phyloP scores from a whole-genome alignment of 64 coral and sea anemone species.

The Stichodactyla mertensii region DNA sequence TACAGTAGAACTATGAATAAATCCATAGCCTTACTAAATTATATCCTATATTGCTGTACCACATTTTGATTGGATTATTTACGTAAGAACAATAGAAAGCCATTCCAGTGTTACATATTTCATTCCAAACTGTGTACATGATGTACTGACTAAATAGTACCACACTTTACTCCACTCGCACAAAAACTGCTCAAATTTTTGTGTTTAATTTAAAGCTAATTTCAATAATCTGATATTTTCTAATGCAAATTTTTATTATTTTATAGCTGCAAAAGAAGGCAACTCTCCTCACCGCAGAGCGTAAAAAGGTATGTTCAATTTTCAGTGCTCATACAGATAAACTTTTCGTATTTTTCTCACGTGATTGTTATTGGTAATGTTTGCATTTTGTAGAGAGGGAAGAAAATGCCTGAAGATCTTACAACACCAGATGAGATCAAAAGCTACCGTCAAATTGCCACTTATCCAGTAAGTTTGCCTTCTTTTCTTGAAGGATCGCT shows the following conservation, averaged over 20 bases:
- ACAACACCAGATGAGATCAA: slow-evolving; percentile 79
- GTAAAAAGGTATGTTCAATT: slow-evolving; percentile 78
- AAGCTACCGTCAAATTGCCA: slow-evolving; percentile 81
- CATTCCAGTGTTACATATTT: too few relatives aligned
- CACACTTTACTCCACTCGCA: too few relatives aligned
- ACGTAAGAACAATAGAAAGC: too few relatives aligned
- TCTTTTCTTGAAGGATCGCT: too few relatives aligned
- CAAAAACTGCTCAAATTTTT: too few relatives aligned
- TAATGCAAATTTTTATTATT: neutral
- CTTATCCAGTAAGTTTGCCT: slow-evolving; percentile 75
- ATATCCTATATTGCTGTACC: too few relatives aligned
- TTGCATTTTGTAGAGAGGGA: slow-evolving; percentile 75
- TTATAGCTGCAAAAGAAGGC: slow-evolving; percentile 97
- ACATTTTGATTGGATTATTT: too few relatives aligned
- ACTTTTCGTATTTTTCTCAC: neutral
- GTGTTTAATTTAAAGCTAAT: too few relatives aligned
- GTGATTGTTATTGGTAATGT: neutral
- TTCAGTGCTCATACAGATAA: neutral
- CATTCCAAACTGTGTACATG: too few relatives aligned
- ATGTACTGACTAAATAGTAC: too few relatives aligned
- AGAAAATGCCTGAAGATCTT: slow-evolving; percentile 95
- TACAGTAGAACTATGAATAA: too few relatives aligned
- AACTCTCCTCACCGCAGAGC: slow-evolving; percentile 92
- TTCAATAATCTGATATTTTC: neutral
- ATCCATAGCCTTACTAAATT: too few relatives aligned